Evolutionary conservation across 1,140 invertebrate genomes (phyloP), one percentile per base, ranked within the genome.

Genomic region (Hypothenemus hampei): DNA sequence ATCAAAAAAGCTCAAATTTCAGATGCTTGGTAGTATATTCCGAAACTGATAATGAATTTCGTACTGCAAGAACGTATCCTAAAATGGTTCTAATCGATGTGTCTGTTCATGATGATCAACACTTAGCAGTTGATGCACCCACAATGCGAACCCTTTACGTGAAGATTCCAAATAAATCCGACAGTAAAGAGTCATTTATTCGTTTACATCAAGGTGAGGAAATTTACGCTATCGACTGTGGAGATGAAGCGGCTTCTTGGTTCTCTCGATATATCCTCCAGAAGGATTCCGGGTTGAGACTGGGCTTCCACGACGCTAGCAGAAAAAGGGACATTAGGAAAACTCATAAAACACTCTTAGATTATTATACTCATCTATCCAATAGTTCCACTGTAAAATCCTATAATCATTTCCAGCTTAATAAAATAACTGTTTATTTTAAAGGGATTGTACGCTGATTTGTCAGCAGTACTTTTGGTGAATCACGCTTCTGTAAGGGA

Each of bases 401-500:
- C 10, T 24, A 11, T 8, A 5, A 13, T 16, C n/a, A 22, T n/a
- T 15, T 15, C 31, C 20, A 31, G 8, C 6, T 3, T 43, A n/a
- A 19, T 31, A 33, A n/a, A 26, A 2, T 13, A 15, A 24, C 11
- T 31, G 13, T 11, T 15, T 13, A 37, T 10, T 16, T 62, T 61
- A 29, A 51, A 65, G 65, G 65, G 65, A 15, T 43, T 67, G 1
- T 69, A 60, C 45, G 61, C 67, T 3, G 65, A 68, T 41, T 24
- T 69, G 7, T 56, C 60, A 2, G 60, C 61, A 26, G 39, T 65
- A 6, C 35, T 78, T 40, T 46, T 86, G 13, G 73, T 85, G 19
- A 84, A 82, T 51, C 74, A 82, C 51, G 71, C 76, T 0, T 86
- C 84, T 0, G 69, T 86, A 1, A 64, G 75, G 0, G 84, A 86